Evolutionary conservation across 2,113 vertebrate genomes (phyloP), one percentile per base, ranked within the genome.

Genomic region (Anas platyrhynchos): DNA sequence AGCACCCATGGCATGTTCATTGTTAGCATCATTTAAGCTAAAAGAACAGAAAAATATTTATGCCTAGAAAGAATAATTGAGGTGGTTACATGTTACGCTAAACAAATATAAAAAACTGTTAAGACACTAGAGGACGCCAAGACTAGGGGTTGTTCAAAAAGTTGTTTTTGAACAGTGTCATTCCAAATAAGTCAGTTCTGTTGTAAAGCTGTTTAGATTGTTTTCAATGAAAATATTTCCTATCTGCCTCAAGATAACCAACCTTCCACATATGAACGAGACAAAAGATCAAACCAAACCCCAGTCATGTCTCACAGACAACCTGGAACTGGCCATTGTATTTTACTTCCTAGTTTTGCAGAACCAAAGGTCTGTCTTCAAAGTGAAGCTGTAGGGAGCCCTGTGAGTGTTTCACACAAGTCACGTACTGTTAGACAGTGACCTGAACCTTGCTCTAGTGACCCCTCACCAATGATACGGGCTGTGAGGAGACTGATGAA

Each of bases 311-410:
- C 27, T 34, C 73, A 62, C 83, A 87, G 73, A 54, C 91, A 78
- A 79, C 55, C 36, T 67, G 71, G 80, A 78, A 48, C 16, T 61
- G 27, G 20, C 85, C 89, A 93, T 97, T 96, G 88, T 97, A 23
- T 91, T 93, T 89, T 77, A 71, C 85, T 91, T 88, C 80, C 90
- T 86, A 48, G 50, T 91, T 93, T 92, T 87, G 77, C 92, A 58
- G 81, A 43, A 77, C 9, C 66, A 87, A 76, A 76, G 48, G 63
- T 32, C 61, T 82, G 6, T 48, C 88, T 94, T 96, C 88, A 94
- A 97, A 96, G 91, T 5, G 36, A 75, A 80, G 59, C 89, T 87
- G 93, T 32, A 54, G 92, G 92, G 95, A 95, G 68, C 31, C 79
- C 26, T n/a, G 61, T 8, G 73, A 46, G 80, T 73, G 83, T 32